Percentiles rank a stretch among this genome's conserved stretches.
These are phyloP conservation scores for Axinella damicornis DNA, from an alignment of 37 sponge, comb jelly and placozoan species.

Conservation along the genomic window DNA sequence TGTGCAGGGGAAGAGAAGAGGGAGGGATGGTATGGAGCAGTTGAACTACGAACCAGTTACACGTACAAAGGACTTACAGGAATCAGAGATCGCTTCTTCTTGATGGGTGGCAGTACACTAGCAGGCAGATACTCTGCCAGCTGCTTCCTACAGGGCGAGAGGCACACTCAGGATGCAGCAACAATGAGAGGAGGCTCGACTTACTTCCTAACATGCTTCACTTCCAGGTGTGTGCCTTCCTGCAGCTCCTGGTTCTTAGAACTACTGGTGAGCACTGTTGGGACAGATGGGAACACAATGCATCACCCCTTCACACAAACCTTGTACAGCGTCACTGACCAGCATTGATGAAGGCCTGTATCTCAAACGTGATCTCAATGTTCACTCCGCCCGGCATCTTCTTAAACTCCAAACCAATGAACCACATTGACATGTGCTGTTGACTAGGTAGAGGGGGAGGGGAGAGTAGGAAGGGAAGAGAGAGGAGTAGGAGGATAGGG, in stretches of 20 bases:
- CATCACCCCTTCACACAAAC: too few species aligned
- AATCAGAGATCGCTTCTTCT: constrained; percentile 12
- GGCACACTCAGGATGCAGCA: too few species aligned
- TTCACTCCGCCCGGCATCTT: constrained; percentile 39
- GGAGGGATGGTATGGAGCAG: too few species aligned
- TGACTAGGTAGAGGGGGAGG: too few species aligned
- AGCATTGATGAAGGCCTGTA: constrained; percentile 83
- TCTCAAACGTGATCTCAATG: constrained; percentile 77
- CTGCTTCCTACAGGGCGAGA: constrained; percentile 52
- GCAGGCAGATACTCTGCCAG: constrained; percentile 68
- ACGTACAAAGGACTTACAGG: neutral
- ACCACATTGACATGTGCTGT: constrained; percentile 53
- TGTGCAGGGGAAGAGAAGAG: neutral
- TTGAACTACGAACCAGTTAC: neutral
- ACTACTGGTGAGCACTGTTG: too few species aligned
- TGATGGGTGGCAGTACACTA: constrained; percentile 53
- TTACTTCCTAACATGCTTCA: constrained; percentile 83
- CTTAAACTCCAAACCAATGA: constrained; percentile 85
- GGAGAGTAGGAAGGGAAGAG: too few species aligned
- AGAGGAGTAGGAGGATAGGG: too few species aligned
- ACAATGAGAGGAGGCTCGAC: neutral
- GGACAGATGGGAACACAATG: too few species aligned
- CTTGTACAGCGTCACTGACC: constrained; percentile 29
- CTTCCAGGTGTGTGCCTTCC: constrained; percentile 66
- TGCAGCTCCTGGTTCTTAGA: constrained; percentile 40